These are phyloP conservation scores for Globodera rostochiensis DNA, from an alignment of 1,140 invertebrate genomes.

Conservation along the genomic window DNA sequence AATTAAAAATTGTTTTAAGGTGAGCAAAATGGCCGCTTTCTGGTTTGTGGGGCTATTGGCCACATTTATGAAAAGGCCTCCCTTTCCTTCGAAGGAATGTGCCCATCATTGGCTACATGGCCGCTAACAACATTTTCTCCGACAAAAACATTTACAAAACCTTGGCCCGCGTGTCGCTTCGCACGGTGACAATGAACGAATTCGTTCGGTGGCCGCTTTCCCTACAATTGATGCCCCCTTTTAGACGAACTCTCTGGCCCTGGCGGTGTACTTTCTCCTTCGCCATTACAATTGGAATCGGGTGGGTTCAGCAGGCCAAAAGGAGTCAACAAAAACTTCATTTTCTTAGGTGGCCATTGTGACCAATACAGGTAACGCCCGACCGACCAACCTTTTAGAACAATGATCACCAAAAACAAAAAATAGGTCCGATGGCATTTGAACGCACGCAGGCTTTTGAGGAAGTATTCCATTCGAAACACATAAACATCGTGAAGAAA, in stretches of 20 bases:
- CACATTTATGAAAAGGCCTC: not conserved
- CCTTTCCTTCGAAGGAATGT: constrained; percentile 43
- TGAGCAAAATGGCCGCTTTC: constrained; percentile 57
- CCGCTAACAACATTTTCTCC: constrained; percentile 48
- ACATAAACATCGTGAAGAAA: constrained; percentile 42
- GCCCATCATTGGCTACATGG: constrained; percentile 51
- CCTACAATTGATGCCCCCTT: not conserved
- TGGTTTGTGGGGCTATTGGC: constrained; percentile 24
- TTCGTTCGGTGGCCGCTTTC: constrained; percentile 40
- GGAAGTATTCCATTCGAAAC: constrained; percentile 55
- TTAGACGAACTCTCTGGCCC: constrained; percentile 13
- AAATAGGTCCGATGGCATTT: constrained; percentile 52
- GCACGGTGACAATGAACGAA: constrained; percentile 48
- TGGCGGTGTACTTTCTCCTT: constrained; percentile 47
- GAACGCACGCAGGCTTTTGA: constrained; percentile 57
- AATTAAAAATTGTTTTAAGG: not conserved
- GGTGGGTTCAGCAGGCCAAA: constrained; percentile 20
- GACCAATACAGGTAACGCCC: constrained; percentile 47
- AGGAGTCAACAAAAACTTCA: not conserved
- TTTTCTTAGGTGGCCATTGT: constrained; percentile 54
- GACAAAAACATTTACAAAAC: constrained; percentile 62
- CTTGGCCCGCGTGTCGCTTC: constrained; percentile 54
- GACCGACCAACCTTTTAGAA: no score
- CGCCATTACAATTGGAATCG: constrained; percentile 55
- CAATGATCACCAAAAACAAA: not conserved